Conservation (phyloP, 2,888 invertebrate species). For the Parnassius orleans region DNA sequence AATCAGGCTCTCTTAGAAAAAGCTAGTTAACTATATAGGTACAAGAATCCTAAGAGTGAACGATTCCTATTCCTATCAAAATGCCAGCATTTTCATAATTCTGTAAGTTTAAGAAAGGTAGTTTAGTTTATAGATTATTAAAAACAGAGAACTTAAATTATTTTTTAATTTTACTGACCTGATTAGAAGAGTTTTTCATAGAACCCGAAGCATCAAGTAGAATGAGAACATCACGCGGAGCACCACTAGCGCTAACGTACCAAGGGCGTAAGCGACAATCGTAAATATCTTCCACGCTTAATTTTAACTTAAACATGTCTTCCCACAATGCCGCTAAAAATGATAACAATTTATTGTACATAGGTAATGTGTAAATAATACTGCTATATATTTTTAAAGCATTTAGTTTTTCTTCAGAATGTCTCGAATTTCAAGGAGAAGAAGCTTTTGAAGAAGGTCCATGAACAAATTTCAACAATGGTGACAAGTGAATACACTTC, state of each 20-base stretch:
- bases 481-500: too few species aligned
- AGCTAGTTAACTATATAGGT: too few species aligned
- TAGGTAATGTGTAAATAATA: too few species aligned
- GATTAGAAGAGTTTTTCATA: slow-evolving; percentile 65
- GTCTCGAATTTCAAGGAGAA: too few species aligned
- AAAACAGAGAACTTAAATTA: neutral
- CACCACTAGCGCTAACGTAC: slow-evolving; percentile 71
- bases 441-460: too few species aligned
- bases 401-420: too few species aligned
- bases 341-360: too few species aligned
- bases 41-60: too few species aligned
- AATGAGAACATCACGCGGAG: slow-evolving; percentile 66
- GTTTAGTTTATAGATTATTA: neutral
- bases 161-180: slow-evolving; percentile 27
- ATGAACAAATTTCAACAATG: too few species aligned
- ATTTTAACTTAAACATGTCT: slow-evolving; percentile 57
- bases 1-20: too few species aligned
- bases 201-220: slow-evolving; percentile 70
- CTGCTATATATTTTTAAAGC: too few species aligned
- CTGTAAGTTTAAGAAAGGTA: neutral
- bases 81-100: neutral
- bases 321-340: slow-evolving; percentile 63
- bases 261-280: slow-evolving; percentile 72
- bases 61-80: too few species aligned
- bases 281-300: slow-evolving; percentile 53